Percentiles rank a stretch among this genome's conserved stretches.
Conservation (phyloP, 2,888 invertebrate species). For the Nectonema munidae region DNA sequence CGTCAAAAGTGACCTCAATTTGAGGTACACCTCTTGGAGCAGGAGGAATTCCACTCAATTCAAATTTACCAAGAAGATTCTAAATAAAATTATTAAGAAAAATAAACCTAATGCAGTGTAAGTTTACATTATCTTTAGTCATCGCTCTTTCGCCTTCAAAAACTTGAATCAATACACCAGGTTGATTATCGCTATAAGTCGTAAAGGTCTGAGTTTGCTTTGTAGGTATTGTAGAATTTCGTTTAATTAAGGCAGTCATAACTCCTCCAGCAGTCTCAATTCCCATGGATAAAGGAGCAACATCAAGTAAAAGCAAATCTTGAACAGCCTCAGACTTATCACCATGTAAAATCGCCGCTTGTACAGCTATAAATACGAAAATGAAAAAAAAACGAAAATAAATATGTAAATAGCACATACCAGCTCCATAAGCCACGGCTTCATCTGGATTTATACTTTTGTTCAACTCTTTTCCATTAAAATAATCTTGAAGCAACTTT, state of each 20-base stretch:
- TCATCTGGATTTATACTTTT: constrained; percentile 81
- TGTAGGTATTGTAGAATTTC: constrained; percentile 81
- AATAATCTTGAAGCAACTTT: constrained; percentile 49
- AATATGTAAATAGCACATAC: constrained; percentile 11
- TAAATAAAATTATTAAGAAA: constrained; percentile 13
- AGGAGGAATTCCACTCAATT: constrained; percentile 73
- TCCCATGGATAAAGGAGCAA: constrained; percentile 56
- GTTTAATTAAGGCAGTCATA: constrained; percentile 80
- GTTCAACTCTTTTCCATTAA: constrained; percentile 77
- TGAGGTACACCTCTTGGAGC: constrained; percentile 56
- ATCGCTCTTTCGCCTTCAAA: constrained; percentile 32
- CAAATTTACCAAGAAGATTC: constrained; percentile 66
- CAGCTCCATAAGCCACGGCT: constrained; percentile 72
- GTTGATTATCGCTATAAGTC: constrained; percentile 86
- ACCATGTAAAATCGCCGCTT: constrained; percentile 68
- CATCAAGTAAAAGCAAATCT: constrained; percentile 59
- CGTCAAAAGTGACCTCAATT: constrained; percentile 30
- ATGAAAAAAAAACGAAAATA: constrained; percentile 7
- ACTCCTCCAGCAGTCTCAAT: constrained; percentile 65
- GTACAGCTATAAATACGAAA: constrained; percentile 35
- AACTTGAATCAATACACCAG: constrained; percentile 46
- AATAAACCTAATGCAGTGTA: background rate
- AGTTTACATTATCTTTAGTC: constrained; percentile 45
- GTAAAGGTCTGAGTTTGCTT: constrained; percentile 77
- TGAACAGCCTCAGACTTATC: constrained; percentile 34